These are phyloP conservation scores for Pelochelys cantorii DNA, from an alignment of 2,797 vertebrate species.

Conservation along the genomic window DNA sequence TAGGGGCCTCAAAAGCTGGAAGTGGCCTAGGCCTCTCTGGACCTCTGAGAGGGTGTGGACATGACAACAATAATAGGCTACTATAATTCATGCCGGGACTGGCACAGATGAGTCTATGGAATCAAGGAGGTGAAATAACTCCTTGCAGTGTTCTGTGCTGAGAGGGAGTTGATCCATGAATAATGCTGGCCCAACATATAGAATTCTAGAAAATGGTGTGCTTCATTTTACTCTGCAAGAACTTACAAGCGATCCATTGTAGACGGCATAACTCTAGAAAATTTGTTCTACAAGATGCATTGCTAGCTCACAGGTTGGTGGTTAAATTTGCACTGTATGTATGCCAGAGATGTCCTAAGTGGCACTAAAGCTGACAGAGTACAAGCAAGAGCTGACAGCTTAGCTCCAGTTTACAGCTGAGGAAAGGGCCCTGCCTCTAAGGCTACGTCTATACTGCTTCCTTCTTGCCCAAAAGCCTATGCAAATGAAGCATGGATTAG, in stretches of 20 bases:
- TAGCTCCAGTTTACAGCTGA: slow-evolving; percentile 75
- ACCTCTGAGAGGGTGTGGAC: neutral
- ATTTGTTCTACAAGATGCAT: slow-evolving; percentile 48
- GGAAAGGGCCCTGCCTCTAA: slow-evolving; percentile 56
- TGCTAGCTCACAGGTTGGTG: slow-evolving; percentile 53
- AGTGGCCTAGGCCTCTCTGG: too few relatives aligned
- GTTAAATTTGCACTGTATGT: slow-evolving; percentile 34
- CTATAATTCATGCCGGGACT: rapidly evolving
- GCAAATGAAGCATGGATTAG: too few relatives aligned
- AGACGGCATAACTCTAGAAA: slow-evolving; percentile 8
- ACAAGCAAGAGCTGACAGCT: slow-evolving; percentile 77
- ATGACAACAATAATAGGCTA: neutral
- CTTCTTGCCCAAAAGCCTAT: too few relatives aligned
- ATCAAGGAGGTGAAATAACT: slow-evolving; percentile 13
- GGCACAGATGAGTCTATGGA: neutral
- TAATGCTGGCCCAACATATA: neutral
- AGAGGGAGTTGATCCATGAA: slow-evolving; percentile 28
- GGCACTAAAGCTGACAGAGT: slow-evolving; percentile 72
- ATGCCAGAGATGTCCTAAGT: slow-evolving; percentile 76
- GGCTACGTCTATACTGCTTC: too few relatives aligned
- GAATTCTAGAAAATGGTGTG: neutral
- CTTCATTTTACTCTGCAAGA: neutral
- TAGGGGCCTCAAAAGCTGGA: too few relatives aligned
- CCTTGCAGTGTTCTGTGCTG: neutral
- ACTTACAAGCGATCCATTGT: neutral